These are phyloP conservation scores for Rhegmatorhina hoffmannsi DNA, from an alignment of 2,113 vertebrate species.

Conservation along the genomic window DNA sequence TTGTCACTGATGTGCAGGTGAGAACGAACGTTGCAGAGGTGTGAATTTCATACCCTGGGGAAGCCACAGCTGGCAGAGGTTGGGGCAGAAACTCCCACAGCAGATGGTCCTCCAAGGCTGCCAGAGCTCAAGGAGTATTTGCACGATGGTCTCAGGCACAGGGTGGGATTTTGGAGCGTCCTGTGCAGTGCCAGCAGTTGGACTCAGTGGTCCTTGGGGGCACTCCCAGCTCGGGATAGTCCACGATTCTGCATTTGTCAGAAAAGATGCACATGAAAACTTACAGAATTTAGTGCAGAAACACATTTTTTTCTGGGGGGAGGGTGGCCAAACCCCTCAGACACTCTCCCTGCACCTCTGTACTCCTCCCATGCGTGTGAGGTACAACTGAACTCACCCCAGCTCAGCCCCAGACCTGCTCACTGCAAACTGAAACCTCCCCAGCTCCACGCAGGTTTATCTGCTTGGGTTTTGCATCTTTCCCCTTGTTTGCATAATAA, in stretches of 20 bases:
- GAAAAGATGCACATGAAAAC: not conserved
- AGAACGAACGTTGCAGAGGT: not conserved
- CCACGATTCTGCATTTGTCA: not conserved
- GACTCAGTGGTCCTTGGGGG: not conserved
- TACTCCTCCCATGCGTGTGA: accelerated
- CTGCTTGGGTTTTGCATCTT: not conserved
- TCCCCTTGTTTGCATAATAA: not conserved
- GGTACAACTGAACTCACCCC: not conserved
- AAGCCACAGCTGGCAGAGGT: not conserved
- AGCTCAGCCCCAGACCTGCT: not conserved
- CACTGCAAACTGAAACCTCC: not conserved
- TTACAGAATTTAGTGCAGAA: not conserved
- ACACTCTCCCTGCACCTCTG: accelerated
- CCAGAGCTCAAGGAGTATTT: not conserved
- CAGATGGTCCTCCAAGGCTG: not conserved
- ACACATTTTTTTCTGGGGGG: accelerated
- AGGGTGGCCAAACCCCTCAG: not conserved
- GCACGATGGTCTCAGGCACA: not conserved
- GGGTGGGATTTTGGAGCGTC: accelerated
- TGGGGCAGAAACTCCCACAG: not conserved
- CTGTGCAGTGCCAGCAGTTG: not conserved
- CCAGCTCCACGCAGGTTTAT: not conserved
- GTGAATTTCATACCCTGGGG: not conserved
- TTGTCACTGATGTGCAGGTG: not conserved
- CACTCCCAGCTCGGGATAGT: not conserved